Evolutionary conservation across 2,888 invertebrate species (phyloP).

Genomic region (Nephrotoma flavescens): DNA sequence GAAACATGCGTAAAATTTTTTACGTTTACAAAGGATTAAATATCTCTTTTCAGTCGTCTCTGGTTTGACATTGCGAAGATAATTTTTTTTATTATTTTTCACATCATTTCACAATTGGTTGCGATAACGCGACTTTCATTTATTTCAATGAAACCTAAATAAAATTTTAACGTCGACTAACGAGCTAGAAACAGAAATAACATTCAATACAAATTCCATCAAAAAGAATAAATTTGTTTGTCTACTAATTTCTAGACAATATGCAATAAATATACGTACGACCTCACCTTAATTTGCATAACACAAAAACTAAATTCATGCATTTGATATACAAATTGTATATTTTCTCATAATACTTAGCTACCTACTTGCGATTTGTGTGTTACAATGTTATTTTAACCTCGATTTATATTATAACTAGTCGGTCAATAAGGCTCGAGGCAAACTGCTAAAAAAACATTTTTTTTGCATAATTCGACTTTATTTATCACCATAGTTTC

Average conservation of each 20-base stretch:
- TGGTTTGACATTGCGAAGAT: too few species aligned
- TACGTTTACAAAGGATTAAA: too few species aligned
- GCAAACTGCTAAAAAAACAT: too few species aligned
- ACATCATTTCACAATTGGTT: too few species aligned
- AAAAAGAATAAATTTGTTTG: not conserved
- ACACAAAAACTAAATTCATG: not conserved
- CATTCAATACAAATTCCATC: not conserved
- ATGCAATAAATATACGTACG: not conserved
- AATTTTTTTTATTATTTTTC: too few species aligned
- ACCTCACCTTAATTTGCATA: not conserved
- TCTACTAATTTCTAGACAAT: not conserved
- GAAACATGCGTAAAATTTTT: too few species aligned
- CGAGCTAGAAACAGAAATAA: not conserved
- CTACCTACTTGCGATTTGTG: not conserved
- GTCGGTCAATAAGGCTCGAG: too few species aligned
- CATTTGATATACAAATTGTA: not conserved
- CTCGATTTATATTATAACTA: not conserved
- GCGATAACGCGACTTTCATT: too few species aligned
- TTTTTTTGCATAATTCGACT: not conserved
- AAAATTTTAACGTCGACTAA: not conserved
- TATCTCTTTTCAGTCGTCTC: too few species aligned
- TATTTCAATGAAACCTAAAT: too few species aligned
- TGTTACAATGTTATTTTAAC: not conserved
- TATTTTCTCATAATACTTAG: not conserved
- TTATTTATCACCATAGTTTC: not conserved